Evolutionary conservation across 2,888 invertebrate species (phyloP).

Genomic region (Agrotis puta): DNA sequence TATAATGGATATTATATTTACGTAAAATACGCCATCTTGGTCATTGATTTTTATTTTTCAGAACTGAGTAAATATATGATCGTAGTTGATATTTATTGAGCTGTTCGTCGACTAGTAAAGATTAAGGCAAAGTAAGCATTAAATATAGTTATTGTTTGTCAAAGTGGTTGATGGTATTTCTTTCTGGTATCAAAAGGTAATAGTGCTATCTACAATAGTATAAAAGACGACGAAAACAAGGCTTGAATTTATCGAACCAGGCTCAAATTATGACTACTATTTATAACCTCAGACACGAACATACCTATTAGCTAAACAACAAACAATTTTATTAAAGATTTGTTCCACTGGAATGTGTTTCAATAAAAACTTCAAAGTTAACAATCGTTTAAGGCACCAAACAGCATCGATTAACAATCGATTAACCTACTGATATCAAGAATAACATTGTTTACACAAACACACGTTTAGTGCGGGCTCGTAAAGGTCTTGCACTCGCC

Average conservation of each 20-base stretch:
- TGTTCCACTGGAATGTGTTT: constrained; percentile 1
- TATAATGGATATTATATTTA: constrained; percentile 44
- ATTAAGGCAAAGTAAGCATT: not conserved
- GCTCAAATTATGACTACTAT: not conserved
- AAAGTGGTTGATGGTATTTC: too few relatives aligned
- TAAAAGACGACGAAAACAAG: not conserved
- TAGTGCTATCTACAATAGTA: too few relatives aligned
- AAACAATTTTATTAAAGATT: constrained; percentile 1
- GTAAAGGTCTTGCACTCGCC: constrained; percentile 66
- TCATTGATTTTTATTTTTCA: constrained; percentile 20
- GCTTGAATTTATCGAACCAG: too few relatives aligned
- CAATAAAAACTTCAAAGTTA: constrained; percentile 47
- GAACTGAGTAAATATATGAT: not conserved
- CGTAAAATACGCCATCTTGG: constrained; percentile 31
- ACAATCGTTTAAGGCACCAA: constrained; percentile 29
- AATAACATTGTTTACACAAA: constrained; percentile 62
- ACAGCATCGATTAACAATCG: constrained; percentile 56
- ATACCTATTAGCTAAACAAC: not conserved
- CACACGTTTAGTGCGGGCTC: constrained; percentile 58
- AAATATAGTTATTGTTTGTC: not conserved
- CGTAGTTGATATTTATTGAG: not conserved
- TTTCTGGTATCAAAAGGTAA: too few relatives aligned
- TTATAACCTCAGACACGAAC: not conserved
- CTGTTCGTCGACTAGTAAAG: not conserved
- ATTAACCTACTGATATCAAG: constrained; percentile 58